Evolutionary conservation across 2,797 vertebrate species (phyloP), one percentile per base, ranked within the genome.

Genomic region (Phaenicophaeus curvirostris): DNA sequence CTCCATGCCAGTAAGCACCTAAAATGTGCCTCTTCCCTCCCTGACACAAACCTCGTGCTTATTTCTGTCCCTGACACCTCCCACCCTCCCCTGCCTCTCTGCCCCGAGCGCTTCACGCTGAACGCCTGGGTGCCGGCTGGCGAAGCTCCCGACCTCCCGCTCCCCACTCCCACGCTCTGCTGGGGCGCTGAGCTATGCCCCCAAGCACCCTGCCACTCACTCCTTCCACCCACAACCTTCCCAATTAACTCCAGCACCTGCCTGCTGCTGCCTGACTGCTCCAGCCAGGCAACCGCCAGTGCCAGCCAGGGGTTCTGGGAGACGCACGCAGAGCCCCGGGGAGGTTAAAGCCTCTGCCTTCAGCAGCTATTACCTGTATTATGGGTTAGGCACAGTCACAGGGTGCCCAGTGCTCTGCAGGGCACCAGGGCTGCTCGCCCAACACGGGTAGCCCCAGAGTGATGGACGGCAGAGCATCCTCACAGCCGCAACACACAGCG

Each of bases 41-140:
- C 28, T 5, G 28, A 50, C 68, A 25, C 27, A 15, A 35, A 21
- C 16, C 78, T 46, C 2, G 3, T 6, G 17, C 66, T 53, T 67
- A 19, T 55, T 83, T 72, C 78, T 67, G 41, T 42, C 59, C 90
- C 59, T 18, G 48, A 20, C 41, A 6, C 41, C 39, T n/a, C 63
- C 69, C 17, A 1, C 30, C 33, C 66, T 35, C 78, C 51, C 14
- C 44, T 12, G 28, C 46, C 18, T 0, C 46, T 30, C 75, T 30
- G 30, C 24, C n/a, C 72, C 2, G 2, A 8, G 57, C 8, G 1
- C 27, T 58, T 31, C 25, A 7, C 28, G 4, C 61, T 19, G 1
- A 42, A 35, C 5, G 21, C 68, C 59, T 44, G 19, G 1, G 51
- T 69, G 57, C 51, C 2, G 16, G 50, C 23, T 53, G 63, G 39